Evolutionary conservation across 2,888 invertebrate genomes (phyloP), one percentile per base, ranked within the genome.

Genomic region (Erpobdella octoculata): DNA sequence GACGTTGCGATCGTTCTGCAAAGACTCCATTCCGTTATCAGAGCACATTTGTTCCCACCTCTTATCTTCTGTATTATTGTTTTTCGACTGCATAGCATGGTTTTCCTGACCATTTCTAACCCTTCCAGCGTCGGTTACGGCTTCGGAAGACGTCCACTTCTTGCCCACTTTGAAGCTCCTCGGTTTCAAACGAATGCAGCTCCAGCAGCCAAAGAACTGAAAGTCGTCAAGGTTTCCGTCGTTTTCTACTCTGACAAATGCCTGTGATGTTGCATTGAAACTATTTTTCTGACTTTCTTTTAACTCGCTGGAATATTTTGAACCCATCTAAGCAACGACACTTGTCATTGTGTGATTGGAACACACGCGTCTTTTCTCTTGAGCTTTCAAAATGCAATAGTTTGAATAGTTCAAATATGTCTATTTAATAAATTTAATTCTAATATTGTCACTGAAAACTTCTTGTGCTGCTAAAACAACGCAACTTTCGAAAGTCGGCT

Each of bases 241-340:
- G 28, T 53, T 53, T 53, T 53, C 53, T 5, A 25, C 28, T 53
- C 53, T 28, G 21, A 28, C 8, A 4, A 25, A 25, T 53, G 53
- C 21, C 21, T 25, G 28, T 53, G 53, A 53, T 21, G 53, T 53
- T 6, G 53, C 4, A 9, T 21, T 28, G 28, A 3, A 21, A 53
- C 28, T 28, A n/a, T 53, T 21, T 8, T 53, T 53, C 53, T 53
- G 53, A 21, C 28, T 28, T 53, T 53, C 21, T n/a, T 53, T 53
- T 53, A 53, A 53, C 28, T 53, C 53, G 28, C 53, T 53, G 9
- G 53, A 53, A 28, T 53, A 53, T 53, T 53, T 53, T 53, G 53
- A 53, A 8, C 53, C 53, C 53, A 53, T 53, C 53, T 53, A n/a
- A n/a, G n/a, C n/a, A n/a, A n/a, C n/a, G n/a, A n/a, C n/a, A n/a